A percentile compares a stretch with the other conserved stretches of the same genome.
Evolutionary conservation across 2,797 vertebrate genomes (phyloP).

Genomic region (Tauraco hartlaubi): DNA sequence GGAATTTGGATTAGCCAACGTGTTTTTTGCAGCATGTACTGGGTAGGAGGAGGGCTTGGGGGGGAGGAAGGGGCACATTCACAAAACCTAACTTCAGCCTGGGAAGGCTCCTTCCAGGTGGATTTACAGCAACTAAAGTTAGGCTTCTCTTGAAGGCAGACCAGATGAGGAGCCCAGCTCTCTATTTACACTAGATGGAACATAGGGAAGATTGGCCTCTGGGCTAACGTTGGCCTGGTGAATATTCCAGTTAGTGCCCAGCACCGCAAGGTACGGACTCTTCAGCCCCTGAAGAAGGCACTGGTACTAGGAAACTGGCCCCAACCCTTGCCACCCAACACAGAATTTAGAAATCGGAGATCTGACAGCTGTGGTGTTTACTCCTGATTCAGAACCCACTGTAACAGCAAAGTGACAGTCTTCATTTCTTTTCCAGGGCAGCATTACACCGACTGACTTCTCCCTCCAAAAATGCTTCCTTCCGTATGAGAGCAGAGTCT

Average conservation of each 20-base stretch:
- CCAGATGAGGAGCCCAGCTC: slow-evolving; percentile 24
- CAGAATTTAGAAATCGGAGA: not conserved
- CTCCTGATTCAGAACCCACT: not conserved
- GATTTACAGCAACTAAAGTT: slow-evolving; percentile 19
- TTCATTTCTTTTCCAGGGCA: slow-evolving; percentile 81
- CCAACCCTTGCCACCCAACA: slow-evolving; percentile 7
- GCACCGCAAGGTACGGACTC: not conserved
- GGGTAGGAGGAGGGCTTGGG: not conserved
- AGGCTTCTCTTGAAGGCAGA: slow-evolving; percentile 48
- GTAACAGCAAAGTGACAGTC: not conserved
- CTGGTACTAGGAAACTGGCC: slow-evolving; percentile 34
- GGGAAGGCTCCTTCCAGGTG: slow-evolving; percentile 2
- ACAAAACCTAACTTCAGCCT: not conserved
- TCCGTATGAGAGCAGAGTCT: slow-evolving; percentile 89
- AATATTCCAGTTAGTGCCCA: slow-evolving; percentile 27
- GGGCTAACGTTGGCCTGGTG: not conserved
- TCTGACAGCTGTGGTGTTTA: not conserved
- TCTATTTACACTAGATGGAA: not conserved
- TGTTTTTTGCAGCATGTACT: slow-evolving; percentile 33
- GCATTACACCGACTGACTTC: slow-evolving; percentile 85
- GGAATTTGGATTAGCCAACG: slow-evolving; percentile 19
- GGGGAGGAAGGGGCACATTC: slow-evolving; percentile 35
- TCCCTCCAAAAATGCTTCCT: slow-evolving; percentile 93
- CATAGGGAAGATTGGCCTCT: not conserved
- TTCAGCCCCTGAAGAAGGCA: slow-evolving; percentile 53